Evolutionary conservation across 2,888 invertebrate genomes (phyloP), one percentile per base, ranked within the genome.

Genomic region (Drosophila flavopinicola): DNA sequence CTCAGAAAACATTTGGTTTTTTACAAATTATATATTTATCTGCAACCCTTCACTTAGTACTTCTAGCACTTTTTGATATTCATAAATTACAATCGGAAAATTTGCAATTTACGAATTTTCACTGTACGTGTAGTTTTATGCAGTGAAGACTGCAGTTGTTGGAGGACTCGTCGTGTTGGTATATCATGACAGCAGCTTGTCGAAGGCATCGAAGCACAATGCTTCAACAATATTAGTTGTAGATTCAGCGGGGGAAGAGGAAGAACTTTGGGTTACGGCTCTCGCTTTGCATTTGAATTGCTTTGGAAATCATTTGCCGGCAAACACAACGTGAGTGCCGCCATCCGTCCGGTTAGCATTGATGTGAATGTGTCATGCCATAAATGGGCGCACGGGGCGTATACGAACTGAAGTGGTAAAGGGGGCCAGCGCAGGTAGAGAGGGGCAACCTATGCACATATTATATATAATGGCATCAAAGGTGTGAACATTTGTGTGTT

Each of bases 401-500:
- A 27, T 6, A n/a, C 9, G 3, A 6, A 27, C 11, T 44, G n/a
- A 29, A 2, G 1, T 2, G 37, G 7, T 17, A n/a, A 1, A 3
- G 0, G 6, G 17, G 17, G 17, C 7, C 1, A 6, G 15, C 25
- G 7, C 0, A 7, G 13, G 10, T 9, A 20, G 20, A 4, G 20
- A 3, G 20, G 20, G 4, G 20, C 4, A 20, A 20, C 20, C 17
- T 30, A 33, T 15, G 32, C 42, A 35, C 25, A 59, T 49, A 30
- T 72, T 61, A 66, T 57, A 66, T 57, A 74, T 64, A 75, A 85
- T 78, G 65, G 38, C 70, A 64, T 75, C 80, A 88, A 80, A 87
- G 86, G 86, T 78, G 76, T 85, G 85, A 85, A 86, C 85, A 85
- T 83, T 86, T 88, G 85, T 87, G 85, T 88, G 75, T 87, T 78